phyloP scores from a whole-genome alignment of 1,140 invertebrate species.

The Manduca sexta region DNA sequence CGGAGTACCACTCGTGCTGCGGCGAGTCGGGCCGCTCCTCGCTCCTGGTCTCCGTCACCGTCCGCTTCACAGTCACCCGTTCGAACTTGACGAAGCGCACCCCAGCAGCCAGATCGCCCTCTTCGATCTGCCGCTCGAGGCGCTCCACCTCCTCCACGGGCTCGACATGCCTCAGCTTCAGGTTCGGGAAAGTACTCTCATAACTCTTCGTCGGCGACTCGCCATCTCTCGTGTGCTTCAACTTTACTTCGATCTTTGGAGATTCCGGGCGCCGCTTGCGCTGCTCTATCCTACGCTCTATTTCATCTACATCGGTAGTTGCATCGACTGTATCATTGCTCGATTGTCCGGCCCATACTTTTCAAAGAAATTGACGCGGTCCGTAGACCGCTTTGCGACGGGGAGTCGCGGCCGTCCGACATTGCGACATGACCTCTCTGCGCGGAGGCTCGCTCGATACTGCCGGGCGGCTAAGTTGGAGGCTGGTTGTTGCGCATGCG shows the following conservation, averaged over 20 bases:
- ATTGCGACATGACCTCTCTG: slow-evolving; percentile 61
- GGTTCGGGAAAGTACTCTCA: slow-evolving; percentile 48
- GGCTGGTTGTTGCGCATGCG: slow-evolving; percentile 30
- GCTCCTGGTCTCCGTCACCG: slow-evolving; percentile 34
- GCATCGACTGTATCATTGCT: slow-evolving; percentile 61
- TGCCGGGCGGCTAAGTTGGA: slow-evolving; percentile 28
- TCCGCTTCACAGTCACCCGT: slow-evolving; percentile 76
- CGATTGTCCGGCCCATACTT: slow-evolving; percentile 78
- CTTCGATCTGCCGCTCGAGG: slow-evolving; percentile 75
- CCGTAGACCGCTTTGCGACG: slow-evolving; percentile 74
- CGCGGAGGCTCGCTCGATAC: slow-evolving; percentile 67
- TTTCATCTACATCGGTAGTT: slow-evolving; percentile 73
- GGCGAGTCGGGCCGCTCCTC: slow-evolving; percentile 75
- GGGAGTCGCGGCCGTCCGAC: slow-evolving; percentile 67
- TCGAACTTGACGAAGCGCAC: slow-evolving; percentile 80
- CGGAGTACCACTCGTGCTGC: slow-evolving; percentile 62
- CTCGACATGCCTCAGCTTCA: slow-evolving; percentile 55
- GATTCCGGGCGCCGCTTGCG: slow-evolving; percentile 68
- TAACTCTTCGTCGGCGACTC: slow-evolving; percentile 59
- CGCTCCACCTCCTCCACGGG: slow-evolving; percentile 64
- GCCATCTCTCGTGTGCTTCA: slow-evolving; percentile 72
- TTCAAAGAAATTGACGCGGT: slow-evolving; percentile 85
- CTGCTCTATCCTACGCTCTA: slow-evolving; percentile 76
- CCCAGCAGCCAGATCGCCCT: slow-evolving; percentile 76
- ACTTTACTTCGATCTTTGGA: slow-evolving; percentile 74